phyloP scores from a whole-genome alignment of 1,140 invertebrate genomes.

The Mercenaria mercenaria region DNA sequence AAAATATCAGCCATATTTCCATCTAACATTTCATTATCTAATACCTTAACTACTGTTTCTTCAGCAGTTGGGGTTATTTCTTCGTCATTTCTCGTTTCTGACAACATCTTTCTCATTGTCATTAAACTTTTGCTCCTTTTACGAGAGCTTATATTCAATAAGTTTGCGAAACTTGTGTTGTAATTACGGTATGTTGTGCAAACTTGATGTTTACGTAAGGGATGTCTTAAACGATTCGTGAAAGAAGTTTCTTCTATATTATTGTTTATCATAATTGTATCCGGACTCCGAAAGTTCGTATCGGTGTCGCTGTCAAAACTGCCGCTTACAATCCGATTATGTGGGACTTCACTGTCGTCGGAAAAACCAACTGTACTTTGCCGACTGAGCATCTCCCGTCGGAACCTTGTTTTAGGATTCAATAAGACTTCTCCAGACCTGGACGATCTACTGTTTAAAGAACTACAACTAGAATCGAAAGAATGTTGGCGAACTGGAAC shows the following conservation, averaged over 20 bases:
- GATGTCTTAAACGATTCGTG: background rate
- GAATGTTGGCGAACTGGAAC: too few relatives aligned
- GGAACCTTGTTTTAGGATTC: constrained; percentile 32
- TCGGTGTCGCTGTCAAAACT: constrained; percentile 48
- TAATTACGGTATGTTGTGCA: constrained; percentile 41
- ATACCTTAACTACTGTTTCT: constrained; percentile 35
- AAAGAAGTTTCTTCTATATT: too few relatives aligned
- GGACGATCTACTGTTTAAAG: constrained; percentile 25
- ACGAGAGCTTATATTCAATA: background rate
- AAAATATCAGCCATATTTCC: too few relatives aligned
- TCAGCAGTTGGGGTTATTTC: constrained; percentile 45
- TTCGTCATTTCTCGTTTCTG: too few relatives aligned
- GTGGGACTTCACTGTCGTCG: constrained; percentile 27
- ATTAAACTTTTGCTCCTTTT: constrained; percentile 51
- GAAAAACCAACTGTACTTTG: constrained; percentile 53
- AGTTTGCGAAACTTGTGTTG: constrained; percentile 3
- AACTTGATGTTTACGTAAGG: constrained; percentile 23
- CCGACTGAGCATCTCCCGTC: constrained; percentile 23
- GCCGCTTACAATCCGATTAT: background rate
- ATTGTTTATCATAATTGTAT: too few relatives aligned
- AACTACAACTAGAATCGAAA: constrained; percentile 32
- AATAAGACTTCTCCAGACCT: constrained; percentile 37
- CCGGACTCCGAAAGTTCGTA: background rate
- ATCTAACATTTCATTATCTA: too few relatives aligned
- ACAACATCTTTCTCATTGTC: too few relatives aligned